A percentile compares a stretch with the other conserved stretches of the same genome.
phyloP scores from a whole-genome alignment of 2,113 vertebrate genomes.

The Cryptoleucopteryx plumbea region DNA sequence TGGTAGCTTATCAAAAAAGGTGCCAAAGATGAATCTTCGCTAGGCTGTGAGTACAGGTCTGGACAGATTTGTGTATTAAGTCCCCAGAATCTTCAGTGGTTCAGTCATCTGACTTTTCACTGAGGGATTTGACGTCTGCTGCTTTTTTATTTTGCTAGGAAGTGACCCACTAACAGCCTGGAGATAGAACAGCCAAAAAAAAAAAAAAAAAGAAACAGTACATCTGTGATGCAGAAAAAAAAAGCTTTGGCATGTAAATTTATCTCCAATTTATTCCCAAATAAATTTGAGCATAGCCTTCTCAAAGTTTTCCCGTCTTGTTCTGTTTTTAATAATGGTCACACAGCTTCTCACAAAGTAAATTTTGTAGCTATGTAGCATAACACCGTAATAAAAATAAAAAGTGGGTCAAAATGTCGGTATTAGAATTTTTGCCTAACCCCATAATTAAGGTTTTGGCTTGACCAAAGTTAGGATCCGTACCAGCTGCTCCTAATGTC shows the following conservation, averaged over 20 bases:
- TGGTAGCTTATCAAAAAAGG: constrained; percentile 29
- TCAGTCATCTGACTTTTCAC: background rate
- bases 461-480: background rate
- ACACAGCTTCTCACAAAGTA: background rate
- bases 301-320: background rate
- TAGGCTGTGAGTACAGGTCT: background rate
- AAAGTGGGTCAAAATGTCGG: background rate
- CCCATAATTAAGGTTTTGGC: background rate
- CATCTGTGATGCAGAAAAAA: background rate
- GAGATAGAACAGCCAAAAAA: background rate
- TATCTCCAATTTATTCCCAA: too few relatives aligned
- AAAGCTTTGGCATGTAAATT: too few relatives aligned
- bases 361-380: background rate
- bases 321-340: background rate
- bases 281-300: background rate
- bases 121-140: background rate
- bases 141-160: background rate
- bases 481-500: background rate
- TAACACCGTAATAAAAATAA: background rate
- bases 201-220: background rate
- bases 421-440: background rate
- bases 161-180: background rate
- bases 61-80: constrained; percentile 9
- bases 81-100: background rate
- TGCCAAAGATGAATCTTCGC: background rate